Conservation (phyloP, 2,113 vertebrate species). For the Poicephalus gulielmi region DNA sequence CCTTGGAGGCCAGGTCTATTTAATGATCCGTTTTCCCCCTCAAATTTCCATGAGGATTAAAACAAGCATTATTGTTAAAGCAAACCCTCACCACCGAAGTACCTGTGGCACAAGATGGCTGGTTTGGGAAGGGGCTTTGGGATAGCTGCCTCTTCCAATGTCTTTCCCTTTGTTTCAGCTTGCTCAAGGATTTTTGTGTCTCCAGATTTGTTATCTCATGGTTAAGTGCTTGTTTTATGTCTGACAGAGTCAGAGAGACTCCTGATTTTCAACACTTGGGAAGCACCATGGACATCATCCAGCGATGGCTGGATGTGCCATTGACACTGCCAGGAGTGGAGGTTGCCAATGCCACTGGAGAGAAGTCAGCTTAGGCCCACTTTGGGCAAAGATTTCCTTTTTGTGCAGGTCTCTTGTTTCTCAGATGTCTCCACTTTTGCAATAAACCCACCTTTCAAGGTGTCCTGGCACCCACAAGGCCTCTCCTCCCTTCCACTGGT, state of each 20-base stretch:
- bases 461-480: neutral
- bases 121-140: neutral
- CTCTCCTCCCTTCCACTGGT: neutral
- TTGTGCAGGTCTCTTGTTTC: rapidly evolving
- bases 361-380: neutral
- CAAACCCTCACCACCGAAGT: neutral
- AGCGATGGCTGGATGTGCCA: neutral
- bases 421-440: neutral
- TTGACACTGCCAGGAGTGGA: neutral
- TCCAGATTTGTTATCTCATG: neutral
- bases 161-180: neutral
- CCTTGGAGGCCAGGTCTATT: neutral
- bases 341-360: neutral
- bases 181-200: neutral
- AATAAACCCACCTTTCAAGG: neutral
- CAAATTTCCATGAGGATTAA: neutral
- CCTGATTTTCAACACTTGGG: neutral
- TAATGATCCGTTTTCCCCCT: neutral
- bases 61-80: neutral
- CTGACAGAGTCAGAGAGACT: neutral
- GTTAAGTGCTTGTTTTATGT: neutral
- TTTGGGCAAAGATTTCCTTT: neutral
- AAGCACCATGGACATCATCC: neutral
- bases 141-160: neutral
- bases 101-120: rapidly evolving